These are phyloP conservation scores for Todiramphus saurophagus DNA, from an alignment of 2,113 vertebrate genomes.

Conservation along the genomic window DNA sequence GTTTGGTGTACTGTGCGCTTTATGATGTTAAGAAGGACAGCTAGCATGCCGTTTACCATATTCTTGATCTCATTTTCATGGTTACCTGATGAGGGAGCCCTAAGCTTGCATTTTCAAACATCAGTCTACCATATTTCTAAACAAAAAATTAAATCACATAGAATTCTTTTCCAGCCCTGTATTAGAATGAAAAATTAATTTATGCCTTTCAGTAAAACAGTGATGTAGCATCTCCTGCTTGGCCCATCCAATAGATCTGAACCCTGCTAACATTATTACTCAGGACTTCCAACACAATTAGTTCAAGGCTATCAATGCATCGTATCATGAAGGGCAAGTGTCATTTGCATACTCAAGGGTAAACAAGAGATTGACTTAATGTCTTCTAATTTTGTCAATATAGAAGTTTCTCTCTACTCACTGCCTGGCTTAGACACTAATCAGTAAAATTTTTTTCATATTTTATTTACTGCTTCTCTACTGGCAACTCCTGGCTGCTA, in stretches of 20 bases:
- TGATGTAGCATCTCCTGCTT: background rate
- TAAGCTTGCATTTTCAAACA: background rate
- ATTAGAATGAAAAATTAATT: background rate
- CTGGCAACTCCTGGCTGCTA: background rate
- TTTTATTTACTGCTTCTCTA: background rate
- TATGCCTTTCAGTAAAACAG: background rate
- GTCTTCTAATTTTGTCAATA: background rate
- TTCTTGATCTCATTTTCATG: background rate
- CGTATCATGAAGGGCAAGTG: background rate
- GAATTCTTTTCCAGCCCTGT: background rate
- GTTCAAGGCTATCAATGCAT: background rate
- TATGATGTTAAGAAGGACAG: background rate
- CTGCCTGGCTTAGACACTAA: background rate
- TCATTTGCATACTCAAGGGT: background rate
- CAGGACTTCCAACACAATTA: background rate
- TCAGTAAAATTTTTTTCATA: background rate
- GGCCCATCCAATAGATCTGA: background rate
- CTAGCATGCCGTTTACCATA: background rate
- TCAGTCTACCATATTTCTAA: background rate
- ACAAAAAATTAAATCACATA: background rate
- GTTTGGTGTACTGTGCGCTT: background rate
- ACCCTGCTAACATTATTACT: background rate
- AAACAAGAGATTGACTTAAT: background rate
- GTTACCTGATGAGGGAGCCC: slow-evolving; percentile 55
- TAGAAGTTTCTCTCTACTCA: background rate